These are phyloP conservation scores for Spilosoma lubricipeda DNA, from an alignment of 2,888 invertebrate genomes.

Conservation along the genomic window DNA sequence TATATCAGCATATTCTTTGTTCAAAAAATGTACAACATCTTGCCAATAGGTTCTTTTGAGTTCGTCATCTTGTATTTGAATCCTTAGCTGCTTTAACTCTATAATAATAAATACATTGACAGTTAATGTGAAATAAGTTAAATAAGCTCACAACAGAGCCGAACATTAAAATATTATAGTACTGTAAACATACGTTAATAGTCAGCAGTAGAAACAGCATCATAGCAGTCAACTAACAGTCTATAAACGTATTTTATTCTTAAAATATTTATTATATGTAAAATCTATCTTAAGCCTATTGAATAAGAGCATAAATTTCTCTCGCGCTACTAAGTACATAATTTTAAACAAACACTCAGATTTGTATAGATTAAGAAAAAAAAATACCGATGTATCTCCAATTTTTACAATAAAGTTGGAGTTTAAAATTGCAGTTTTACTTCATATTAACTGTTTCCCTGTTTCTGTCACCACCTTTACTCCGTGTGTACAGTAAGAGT, in stretches of 20 bases:
- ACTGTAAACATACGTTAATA: no score
- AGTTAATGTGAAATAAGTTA: not conserved
- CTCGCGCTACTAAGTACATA: no score
- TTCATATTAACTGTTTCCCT: not conserved
- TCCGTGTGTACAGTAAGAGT: no score
- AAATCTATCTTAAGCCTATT: no score
- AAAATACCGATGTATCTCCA: not conserved
- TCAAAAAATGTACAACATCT: constrained; percentile 53
- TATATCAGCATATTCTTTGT: constrained; percentile 63
- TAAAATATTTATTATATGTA: not conserved
- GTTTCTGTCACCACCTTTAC: no score
- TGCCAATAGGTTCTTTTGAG: constrained; percentile 63
- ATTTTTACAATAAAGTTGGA: not conserved
- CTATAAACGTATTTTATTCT: no score
- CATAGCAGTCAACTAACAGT: no score
- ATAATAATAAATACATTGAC: constrained; percentile 38
- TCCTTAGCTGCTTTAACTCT: constrained; percentile 71
- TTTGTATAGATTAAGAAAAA: no score
- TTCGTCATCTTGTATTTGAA: constrained; percentile 73
- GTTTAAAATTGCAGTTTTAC: not conserved
- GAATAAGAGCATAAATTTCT: no score
- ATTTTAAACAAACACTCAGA: no score
- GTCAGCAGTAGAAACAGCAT: no score
- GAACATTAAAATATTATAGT: no score
- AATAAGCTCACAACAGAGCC: not conserved